Evolutionary conservation across 2,797 vertebrate genomes (phyloP).

Genomic region (Anguilla megastoma): DNA sequence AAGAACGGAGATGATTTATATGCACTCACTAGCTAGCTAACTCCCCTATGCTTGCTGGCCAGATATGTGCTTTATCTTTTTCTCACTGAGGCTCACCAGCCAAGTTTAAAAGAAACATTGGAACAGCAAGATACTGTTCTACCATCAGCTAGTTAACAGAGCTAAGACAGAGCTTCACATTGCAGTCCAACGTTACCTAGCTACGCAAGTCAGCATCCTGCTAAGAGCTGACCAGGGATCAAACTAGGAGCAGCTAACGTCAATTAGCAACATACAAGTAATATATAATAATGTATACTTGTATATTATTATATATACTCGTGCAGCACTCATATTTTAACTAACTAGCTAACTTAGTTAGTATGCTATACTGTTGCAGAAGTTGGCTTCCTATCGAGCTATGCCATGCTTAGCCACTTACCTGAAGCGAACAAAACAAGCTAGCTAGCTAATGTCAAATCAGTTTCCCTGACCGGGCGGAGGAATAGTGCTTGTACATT

Average conservation of each 20-base stretch:
- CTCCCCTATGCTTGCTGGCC: no score
- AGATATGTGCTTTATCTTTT: no score
- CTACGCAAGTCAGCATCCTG: slow-evolving; percentile 26
- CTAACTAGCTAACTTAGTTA: slow-evolving; percentile 23
- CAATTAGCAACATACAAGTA: background rate
- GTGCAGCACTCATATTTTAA: background rate
- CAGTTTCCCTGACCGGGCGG: background rate
- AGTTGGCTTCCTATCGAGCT: background rate
- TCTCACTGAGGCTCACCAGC: background rate
- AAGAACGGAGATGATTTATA: background rate
- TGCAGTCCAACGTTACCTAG: slow-evolving; percentile 31
- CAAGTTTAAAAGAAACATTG: background rate
- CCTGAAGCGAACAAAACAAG: background rate
- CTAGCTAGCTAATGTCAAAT: slow-evolving; percentile 14
- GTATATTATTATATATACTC: no score
- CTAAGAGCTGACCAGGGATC: slow-evolving; percentile 31
- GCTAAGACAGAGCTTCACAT: background rate
- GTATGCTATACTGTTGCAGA: background rate
- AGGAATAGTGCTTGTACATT: background rate
- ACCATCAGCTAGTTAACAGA: background rate
- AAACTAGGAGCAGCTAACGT: background rate
- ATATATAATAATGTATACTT: no score
- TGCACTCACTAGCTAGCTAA: background rate
- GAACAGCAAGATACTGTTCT: background rate
- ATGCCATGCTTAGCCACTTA: slow-evolving; percentile 2